phyloP scores from a whole-genome alignment of 2,113 vertebrate genomes.

The Dasyornis broadbenti region DNA sequence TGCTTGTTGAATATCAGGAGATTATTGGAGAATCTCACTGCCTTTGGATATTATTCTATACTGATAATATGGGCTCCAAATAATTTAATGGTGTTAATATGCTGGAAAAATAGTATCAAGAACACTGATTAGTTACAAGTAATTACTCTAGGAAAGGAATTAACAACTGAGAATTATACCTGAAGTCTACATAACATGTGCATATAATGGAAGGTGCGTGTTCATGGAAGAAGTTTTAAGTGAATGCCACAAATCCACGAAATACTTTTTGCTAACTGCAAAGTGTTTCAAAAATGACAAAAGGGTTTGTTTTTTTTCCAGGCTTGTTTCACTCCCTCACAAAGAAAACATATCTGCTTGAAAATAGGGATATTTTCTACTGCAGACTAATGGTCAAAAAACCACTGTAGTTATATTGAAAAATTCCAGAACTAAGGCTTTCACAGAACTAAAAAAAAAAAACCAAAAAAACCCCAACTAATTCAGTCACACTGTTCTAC shows the following conservation, averaged over 20 bases:
- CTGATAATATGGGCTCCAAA: background rate
- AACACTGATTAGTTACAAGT: background rate
- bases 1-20: background rate
- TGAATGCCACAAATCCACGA: background rate
- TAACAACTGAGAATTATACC: background rate
- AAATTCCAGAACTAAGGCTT: background rate
- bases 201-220: background rate
- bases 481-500: background rate
- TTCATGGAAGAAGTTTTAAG: background rate
- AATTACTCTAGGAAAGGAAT: background rate
- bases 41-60: background rate
- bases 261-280: background rate
- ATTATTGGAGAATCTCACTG: background rate
- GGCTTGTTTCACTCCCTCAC: background rate
- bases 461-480: background rate
- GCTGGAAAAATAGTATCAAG: background rate
- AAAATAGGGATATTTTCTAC: background rate
- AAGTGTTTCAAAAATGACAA: background rate
- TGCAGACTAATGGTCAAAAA: background rate
- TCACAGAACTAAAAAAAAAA: background rate
- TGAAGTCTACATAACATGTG: background rate
- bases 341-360: background rate
- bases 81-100: background rate
- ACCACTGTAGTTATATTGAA: background rate
- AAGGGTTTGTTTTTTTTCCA: rapidly evolving